Conservation (phyloP, 2,797 vertebrate species). For the Etheostoma perlongum region DNA sequence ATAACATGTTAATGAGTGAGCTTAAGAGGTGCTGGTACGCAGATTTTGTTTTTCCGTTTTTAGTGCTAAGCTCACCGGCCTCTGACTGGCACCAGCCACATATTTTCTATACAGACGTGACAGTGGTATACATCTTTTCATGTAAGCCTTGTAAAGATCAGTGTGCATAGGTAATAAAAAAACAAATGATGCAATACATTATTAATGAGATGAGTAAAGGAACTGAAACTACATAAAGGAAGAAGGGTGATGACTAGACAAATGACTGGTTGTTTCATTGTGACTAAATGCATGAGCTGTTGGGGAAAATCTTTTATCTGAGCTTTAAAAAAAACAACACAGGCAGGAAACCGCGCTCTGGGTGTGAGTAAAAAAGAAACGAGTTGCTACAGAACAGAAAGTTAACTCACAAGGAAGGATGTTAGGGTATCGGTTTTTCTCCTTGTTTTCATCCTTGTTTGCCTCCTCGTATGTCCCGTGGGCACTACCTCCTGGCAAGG, state of each 20-base stretch:
- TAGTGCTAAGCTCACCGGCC: neutral
- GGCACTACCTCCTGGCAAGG: constrained; percentile 88
- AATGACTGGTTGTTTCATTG: neutral
- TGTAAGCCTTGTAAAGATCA: neutral
- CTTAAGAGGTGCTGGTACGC: neutral
- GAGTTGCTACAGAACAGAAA: constrained; percentile 40
- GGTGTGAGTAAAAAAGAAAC: constrained; percentile 29
- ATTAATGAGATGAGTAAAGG: constrained; percentile 1
- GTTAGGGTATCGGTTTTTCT: constrained; percentile 99
- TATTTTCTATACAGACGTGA: rapidly evolving
- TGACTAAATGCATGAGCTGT: constrained; percentile 14
- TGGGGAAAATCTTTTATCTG: neutral
- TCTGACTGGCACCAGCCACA: no score
- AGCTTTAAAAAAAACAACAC: constrained; percentile 4
- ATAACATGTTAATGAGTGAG: neutral
- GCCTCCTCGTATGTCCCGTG: constrained; percentile 94
- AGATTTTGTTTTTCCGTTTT: neutral
- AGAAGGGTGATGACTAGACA: neutral
- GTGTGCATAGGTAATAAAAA: neutral
- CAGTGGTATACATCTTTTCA: neutral
- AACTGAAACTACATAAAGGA: neutral
- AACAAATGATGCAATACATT: neutral
- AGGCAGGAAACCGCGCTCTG: constrained; percentile 60
- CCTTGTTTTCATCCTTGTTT: constrained; percentile 95
- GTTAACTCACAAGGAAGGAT: constrained; percentile 94